Base-by-base conservation (phyloP, 2,888 invertebrate genomes). In the Matsumyia berberina region DNA sequence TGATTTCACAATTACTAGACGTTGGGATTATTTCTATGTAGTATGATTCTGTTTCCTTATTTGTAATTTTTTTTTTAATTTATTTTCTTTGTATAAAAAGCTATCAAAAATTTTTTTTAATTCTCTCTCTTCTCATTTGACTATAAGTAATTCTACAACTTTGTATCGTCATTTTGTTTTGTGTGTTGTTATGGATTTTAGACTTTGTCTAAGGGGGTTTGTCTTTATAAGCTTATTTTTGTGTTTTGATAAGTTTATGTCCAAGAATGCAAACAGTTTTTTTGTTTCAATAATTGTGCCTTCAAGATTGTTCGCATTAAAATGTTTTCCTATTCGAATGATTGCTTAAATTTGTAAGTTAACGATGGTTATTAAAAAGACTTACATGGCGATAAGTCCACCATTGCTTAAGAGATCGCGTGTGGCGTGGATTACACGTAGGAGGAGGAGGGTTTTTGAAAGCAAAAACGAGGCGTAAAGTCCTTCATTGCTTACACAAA, bases 21-120 rank as follows among this genome's bases (percentile, higher is more conserved):
- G 85, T 80, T 85, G 85, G 85, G 85, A 85, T 85, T 85, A 85
- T 80, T 85, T 80, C 74, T 85, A 80, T 85, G 57, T 85, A 79
- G 85, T 85, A 74, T 74, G 74, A 74, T 70, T 85, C 24, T 57
- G 55, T 57, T 70, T 69, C 44, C 19, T 42, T 35, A 19, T 3
- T 19, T 57, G 19, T 58, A 7, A 51, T 51, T 53, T 15, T 60
- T 67, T 67, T 37, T 67, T 46, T 62, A 35, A 33, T 67, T 70
- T 66, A 79, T 73, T 64, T 85, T 64, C 74, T 80, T 83, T 85
- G 85, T 85, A 85, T 85, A 80, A 85, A 85, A 85, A 85, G 85
- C 85, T 85, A 85, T 85, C 42, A 55, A 66, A 58, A 67, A 19
- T 58, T 39, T 15, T 76, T 35, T 8, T 55, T 49, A 24, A 24